Percentiles rank a stretch among this genome's conserved stretches.
Evolutionary conservation across 2,888 invertebrate species (phyloP).

Genomic region (Calameuta idolon): DNA sequence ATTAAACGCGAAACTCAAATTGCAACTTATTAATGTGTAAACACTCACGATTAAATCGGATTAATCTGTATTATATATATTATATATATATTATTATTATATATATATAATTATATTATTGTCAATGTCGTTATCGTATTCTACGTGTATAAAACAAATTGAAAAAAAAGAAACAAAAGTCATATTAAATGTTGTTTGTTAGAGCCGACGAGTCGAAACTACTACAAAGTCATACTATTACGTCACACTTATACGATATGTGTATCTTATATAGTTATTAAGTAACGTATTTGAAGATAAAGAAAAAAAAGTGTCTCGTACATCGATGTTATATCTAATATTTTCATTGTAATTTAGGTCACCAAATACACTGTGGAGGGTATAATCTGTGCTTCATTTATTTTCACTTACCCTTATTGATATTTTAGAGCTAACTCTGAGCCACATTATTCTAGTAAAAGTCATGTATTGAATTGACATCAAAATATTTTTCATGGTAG

Average conservation of each 20-base stretch:
- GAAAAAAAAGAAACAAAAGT: slow-evolving; percentile 32
- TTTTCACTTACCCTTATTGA: not conserved
- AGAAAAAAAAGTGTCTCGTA: slow-evolving; percentile 42
- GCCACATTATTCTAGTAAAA: not conserved
- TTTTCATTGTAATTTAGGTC: slow-evolving; percentile 58
- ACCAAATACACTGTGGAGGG: slow-evolving; percentile 57
- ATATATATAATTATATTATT: slow-evolving; percentile 33
- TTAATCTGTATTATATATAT: slow-evolving; percentile 28
- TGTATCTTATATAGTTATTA: slow-evolving; percentile 46
- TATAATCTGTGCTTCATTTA: slow-evolving; percentile 11
- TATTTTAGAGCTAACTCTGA: not conserved
- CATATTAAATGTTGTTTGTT: slow-evolving; percentile 57
- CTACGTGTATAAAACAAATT: slow-evolving; percentile 46
- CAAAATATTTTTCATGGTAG: not conserved
- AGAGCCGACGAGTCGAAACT: slow-evolving; percentile 44
- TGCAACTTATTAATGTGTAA: slow-evolving; percentile 17
- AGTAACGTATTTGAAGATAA: slow-evolving; percentile 39
- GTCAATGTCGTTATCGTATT: slow-evolving; percentile 51
- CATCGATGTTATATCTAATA: slow-evolving; percentile 55
- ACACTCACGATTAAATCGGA: slow-evolving; percentile 9
- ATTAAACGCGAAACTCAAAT: slow-evolving; percentile 36
- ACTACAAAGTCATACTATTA: slow-evolving; percentile 44
- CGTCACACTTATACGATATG: slow-evolving; percentile 42
- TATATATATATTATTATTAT: slow-evolving; percentile 13
- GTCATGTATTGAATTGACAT: not conserved